A percentile compares a stretch with the other conserved stretches of the same genome.
phyloP scores from a whole-genome alignment of 2,888 invertebrate genomes.

The Epiblema foenella region DNA sequence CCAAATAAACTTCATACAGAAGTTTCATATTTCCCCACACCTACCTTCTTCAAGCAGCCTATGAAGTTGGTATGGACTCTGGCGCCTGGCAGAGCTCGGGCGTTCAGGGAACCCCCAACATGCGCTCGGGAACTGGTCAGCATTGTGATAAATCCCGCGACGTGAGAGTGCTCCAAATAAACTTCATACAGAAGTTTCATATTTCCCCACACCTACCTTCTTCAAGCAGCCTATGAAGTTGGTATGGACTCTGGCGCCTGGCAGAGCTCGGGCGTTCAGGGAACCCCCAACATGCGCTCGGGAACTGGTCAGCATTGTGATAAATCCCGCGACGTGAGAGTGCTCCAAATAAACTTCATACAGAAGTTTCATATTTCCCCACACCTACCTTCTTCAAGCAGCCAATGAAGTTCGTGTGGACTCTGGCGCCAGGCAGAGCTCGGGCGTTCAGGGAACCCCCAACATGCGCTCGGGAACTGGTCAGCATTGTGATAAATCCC shows the following conservation, averaged over 20 bases:
- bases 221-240: slow-evolving; percentile 97
- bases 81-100: slow-evolving; percentile 91
- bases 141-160: slow-evolving; percentile 96
- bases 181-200: too few relatives aligned
- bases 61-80: slow-evolving; percentile 96
- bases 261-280: slow-evolving; percentile 91
- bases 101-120: slow-evolving; percentile 96
- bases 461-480: slow-evolving; percentile 94
- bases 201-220: slow-evolving; percentile 86
- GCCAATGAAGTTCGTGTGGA: slow-evolving; percentile 96
- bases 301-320: slow-evolving; percentile 95
- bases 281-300: slow-evolving; percentile 96
- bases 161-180: slow-evolving; percentile 95
- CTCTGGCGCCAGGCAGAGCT: slow-evolving; percentile 92
- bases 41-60: slow-evolving; percentile 96
- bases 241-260: slow-evolving; percentile 93
- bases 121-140: slow-evolving; percentile 94
- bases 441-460: slow-evolving; percentile 95
- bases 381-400: slow-evolving; percentile 93
- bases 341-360: slow-evolving; percentile 89
- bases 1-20: slow-evolving; percentile 59
- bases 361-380: too few relatives aligned
- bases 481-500: slow-evolving; percentile 95
- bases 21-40: slow-evolving; percentile 4
- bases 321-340: slow-evolving; percentile 96